These are phyloP conservation scores for Semotilus atromaculatus DNA, from an alignment of 2,797 vertebrate species.

Conservation along the genomic window DNA sequence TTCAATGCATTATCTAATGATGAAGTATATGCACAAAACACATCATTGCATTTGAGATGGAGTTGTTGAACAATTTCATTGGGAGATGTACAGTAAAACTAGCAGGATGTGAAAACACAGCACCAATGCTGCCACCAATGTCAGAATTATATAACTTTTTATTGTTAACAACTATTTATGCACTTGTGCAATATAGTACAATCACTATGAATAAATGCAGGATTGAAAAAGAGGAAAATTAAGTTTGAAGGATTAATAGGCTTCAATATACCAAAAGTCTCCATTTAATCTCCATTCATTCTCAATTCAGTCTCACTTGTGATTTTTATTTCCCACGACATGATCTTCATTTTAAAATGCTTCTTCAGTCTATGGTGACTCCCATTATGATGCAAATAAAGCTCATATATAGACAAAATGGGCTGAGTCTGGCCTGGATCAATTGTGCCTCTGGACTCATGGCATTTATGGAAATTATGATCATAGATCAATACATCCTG, in stretches of 20 bases:
- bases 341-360: constrained; percentile 9
- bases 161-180: neutral
- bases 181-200: neutral
- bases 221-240: neutral
- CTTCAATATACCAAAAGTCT: neutral
- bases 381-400: constrained; percentile 40
- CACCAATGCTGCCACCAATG: neutral
- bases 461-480: constrained; percentile 72
- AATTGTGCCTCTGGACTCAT: constrained; percentile 63
- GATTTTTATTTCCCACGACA: constrained; percentile 10
- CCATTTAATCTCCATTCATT: neutral
- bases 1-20: constrained; percentile 72
- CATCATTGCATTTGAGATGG: constrained; percentile 68
- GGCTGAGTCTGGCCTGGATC: constrained; percentile 67
- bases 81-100: neutral
- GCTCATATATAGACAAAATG: constrained; percentile 13
- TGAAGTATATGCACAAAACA: constrained; percentile 66
- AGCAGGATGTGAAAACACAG: neutral
- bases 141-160: neutral
- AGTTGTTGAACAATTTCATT: constrained; percentile 69
- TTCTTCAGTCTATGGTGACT: neutral
- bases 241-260: neutral
- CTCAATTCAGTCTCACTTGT: neutral
- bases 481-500: constrained; percentile 69
- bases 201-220: neutral